Base-by-base conservation (phyloP, 2,113 vertebrate genomes). In the Albula goreensis region DNA sequence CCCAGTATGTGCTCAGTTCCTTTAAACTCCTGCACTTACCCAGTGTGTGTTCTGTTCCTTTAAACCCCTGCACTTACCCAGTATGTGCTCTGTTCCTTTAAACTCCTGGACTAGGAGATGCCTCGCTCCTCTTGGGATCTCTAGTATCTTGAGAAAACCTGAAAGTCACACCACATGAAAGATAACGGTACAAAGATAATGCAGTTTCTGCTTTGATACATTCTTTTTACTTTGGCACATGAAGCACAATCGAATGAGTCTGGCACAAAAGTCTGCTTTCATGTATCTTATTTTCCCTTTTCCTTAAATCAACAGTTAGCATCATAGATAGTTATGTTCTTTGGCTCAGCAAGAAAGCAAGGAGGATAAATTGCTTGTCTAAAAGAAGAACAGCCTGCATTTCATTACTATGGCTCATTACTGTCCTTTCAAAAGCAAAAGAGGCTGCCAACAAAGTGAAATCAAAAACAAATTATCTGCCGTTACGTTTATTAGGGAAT, bases 131-230 rank as follows among this genome's bases (percentile, higher is more conserved):
- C 95, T 89, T 2, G 98, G 98, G 90, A 99, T 96, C 94, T 99
- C 98, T 89, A 99, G 97, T 94, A 99, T 97, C 95, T 97, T 98
- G 87, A 98, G 90, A 80, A 97, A 97, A 85, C 96, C 98, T 99
- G 92, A 22, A 88, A 48, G 90, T 60, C 90, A 86, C 19, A 81
- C 52, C 15, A 25, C 31, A 79, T 50, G 49, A 74, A 31, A 8
- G 22, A n/a, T 74, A 22, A 74, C 15, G 60, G 12, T n/a, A n/a
- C 19, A 70, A 2, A 74, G 70, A 31, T 74, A 10, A 74, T 22
- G 22, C 9, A 5, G 22, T 19, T 2, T 74, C n/a, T 74, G 31
- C 70, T 74, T 31, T 31, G n/a, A 74, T 74, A 74, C 70, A 56
- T 12, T 41, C 31, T 66, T 22, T 66, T 22, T 4, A 66, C 60